phyloP scores from a whole-genome alignment of 2,888 invertebrate genomes.

The Esperia sulphurella region DNA sequence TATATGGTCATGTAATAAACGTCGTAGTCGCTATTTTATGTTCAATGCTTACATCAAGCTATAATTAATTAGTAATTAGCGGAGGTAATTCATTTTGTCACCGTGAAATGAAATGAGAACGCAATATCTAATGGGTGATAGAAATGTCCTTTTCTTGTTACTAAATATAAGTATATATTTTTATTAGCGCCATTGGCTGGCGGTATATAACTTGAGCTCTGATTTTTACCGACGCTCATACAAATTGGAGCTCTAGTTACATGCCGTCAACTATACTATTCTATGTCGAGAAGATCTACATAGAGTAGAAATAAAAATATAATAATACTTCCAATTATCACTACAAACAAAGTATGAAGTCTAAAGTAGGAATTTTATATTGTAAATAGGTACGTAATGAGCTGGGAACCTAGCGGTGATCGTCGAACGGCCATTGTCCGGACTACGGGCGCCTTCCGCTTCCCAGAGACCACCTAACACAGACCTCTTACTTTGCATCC shows the following conservation, averaged over 20 bases:
- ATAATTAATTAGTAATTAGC: neutral
- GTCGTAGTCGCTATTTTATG: neutral
- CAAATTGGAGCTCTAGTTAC: no score
- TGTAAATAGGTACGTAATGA: constrained; percentile 64
- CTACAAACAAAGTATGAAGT: constrained; percentile 35
- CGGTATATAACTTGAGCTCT: no score
- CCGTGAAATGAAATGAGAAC: neutral
- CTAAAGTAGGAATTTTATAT: constrained; percentile 56
- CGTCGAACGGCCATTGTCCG: constrained; percentile 70
- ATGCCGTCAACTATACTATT: no score
- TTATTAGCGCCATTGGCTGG: no score
- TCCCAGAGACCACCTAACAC: constrained; percentile 41
- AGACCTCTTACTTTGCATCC: constrained; percentile 49
- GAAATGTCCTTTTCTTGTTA: no score
- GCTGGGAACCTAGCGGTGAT: constrained; percentile 68
- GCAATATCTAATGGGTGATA: neutral
- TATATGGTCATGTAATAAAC: neutral
- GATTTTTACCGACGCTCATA: no score
- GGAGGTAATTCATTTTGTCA: neutral
- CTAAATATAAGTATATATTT: constrained; percentile 36
- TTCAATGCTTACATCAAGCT: neutral
- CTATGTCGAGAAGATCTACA: no score
- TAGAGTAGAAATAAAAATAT: neutral
- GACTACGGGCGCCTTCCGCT: constrained; percentile 64
- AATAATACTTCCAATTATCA: constrained; percentile 18